Evolutionary conservation across 2,888 invertebrate genomes (phyloP).

Genomic region (Trissolcus japonicus): DNA sequence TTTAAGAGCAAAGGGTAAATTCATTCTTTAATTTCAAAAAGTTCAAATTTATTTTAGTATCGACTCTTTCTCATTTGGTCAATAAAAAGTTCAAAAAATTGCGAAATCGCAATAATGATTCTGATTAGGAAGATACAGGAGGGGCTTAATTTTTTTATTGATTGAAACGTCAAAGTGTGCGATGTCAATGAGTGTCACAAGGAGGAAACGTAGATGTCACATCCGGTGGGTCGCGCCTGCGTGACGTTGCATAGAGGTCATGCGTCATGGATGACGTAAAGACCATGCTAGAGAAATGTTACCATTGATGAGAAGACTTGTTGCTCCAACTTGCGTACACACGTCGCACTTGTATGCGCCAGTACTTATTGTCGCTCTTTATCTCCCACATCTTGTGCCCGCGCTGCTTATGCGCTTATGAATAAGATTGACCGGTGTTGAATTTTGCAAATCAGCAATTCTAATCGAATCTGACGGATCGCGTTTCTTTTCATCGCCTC

Average conservation of each 20-base stretch:
- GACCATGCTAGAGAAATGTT: conserved; percentile 62
- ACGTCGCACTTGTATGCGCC: conserved; percentile 37
- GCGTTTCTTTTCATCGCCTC: background rate
- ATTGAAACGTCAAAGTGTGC: conserved; percentile 30
- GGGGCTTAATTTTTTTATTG: conserved; percentile 13
- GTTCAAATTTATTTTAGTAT: too few species aligned
- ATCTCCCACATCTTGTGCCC: conserved; percentile 34
- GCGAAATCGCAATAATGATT: background rate
- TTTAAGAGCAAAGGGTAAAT: too few species aligned
- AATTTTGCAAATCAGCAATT: background rate
- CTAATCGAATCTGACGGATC: background rate
- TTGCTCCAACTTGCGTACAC: conserved; percentile 67
- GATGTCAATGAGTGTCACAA: conserved; percentile 46
- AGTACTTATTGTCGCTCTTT: conserved; percentile 35
- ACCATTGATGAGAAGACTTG: conserved; percentile 69
- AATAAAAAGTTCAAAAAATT: too few species aligned
- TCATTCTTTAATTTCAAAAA: too few species aligned
- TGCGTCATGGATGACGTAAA: conserved; percentile 68
- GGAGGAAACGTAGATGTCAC: conserved; percentile 47
- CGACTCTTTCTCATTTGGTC: too few species aligned
- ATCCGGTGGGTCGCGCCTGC: conserved; percentile 58
- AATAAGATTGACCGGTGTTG: too few species aligned
- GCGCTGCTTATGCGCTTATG: conserved; percentile 8
- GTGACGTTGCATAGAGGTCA: conserved; percentile 68
- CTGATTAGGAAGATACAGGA: background rate